Base-by-base conservation (phyloP, 2,888 invertebrate genomes). In the Gibbula magus region DNA sequence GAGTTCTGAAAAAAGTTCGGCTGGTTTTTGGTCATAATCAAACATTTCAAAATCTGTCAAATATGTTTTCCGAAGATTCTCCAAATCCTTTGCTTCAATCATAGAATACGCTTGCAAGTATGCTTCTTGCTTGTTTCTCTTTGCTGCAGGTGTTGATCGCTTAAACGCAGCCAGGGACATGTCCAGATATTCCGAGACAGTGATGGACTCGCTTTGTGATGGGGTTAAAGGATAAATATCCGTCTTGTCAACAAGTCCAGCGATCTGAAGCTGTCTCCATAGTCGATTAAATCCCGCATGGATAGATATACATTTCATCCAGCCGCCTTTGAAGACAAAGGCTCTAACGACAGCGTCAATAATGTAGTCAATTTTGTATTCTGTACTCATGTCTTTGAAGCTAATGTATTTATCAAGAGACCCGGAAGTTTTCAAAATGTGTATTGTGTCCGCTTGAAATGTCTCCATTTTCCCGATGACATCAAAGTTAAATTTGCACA, bases 291-390 rank as follows among this genome's bases (percentile, higher is more conserved):
- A 70, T 0, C 70, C 70, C 10, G 70, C 70, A 25, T 70, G n/a
- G 1, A 70, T 1, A 25, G 35, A 35, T 20, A 70, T 70, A 20
- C 70, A 70, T 7, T 20, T 32, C 13, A 3, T 16, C 70, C 70
- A n/a, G n/a, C n/a, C n/a, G n/a, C n/a, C n/a, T n/a, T n/a, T n/a
- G n/a, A n/a, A n/a, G n/a, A n/a, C n/a, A 70, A 35, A 70, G 13
- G 70, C 32, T 10, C 70, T 32, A 0, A 70, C 13, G 39, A 70
- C 70, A 16, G 13, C 2, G 39, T 70, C 70, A 13, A 70, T 20
- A 18, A 70, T 70, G 35, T 70, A 70, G 35, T 70, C 70, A n/a
- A 70, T 39, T 35, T 70, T 70, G n/a, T 70, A 70, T 35, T 70
- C 70, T 16, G 39, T 70, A 16, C 35, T 70, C 70, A 70, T 35